Base-by-base conservation (phyloP, 53 echinoderm and acorn worm species). In the Antedon mediterranea region DNA sequence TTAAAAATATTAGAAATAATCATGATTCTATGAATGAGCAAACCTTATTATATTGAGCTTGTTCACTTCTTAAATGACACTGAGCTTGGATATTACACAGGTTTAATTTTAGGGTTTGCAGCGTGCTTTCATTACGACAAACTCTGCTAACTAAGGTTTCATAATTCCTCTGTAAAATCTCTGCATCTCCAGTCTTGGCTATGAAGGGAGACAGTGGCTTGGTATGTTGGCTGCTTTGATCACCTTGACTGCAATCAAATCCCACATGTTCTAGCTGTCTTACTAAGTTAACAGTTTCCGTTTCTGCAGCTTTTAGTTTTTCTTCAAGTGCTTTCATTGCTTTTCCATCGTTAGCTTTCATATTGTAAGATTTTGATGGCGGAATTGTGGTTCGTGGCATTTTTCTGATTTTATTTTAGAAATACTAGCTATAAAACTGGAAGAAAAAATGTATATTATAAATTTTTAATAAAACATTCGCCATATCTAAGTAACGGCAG, bases 41-140 rank as follows among this genome's bases (percentile, higher is more conserved):
- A 23, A 57, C 57, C 57, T 57, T 57, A 57, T 71, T 20, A 30
- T 34, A 33, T 43, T 37, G 73, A 6, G 71, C 32, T 13, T 43
- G 43, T 71, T 84, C 78, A 15, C 71, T 73, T 18, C 30, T 31
- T 30, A 88, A 37, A 11, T 88, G 78, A 43, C 74, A 77, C 84
- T 85, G 84, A 20, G 89, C 97, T 74, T 92, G 91, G 42, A 92
- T 32, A 20, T 91, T 71, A 74, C 97, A 95, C 71, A 95, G 79
- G 76, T 95, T 92, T 28, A 95, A 87, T 71, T 88, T 91, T n/a
- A 95, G 77, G 0, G 97, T 91, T 76, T 95, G 97, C 14, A 95
- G 79, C 57, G 87, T 89, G 75, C 97, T 95, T 84, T 95, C 97
- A 13, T 89, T 87, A 20, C 85, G 77, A 43, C 91, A 95, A 29